These are phyloP conservation scores for Bombyx mandarina DNA, from an alignment of 1,140 invertebrate genomes.

Conservation along the genomic window DNA sequence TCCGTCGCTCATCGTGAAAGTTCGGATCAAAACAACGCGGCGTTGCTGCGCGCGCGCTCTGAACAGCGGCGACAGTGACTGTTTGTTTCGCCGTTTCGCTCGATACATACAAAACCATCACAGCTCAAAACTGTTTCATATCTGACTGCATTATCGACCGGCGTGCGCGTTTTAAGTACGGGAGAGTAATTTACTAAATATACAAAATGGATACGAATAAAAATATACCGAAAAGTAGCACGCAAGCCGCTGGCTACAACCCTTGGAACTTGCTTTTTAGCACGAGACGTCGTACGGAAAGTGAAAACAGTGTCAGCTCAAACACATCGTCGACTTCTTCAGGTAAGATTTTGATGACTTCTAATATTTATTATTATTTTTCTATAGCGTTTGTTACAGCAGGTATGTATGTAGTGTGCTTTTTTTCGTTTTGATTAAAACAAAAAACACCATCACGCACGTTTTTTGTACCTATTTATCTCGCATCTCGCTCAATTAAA, in stretches of 20 bases:
- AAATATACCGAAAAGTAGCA: conserved; percentile 25
- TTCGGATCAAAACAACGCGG: conserved; percentile 55
- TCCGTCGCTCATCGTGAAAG: conserved; percentile 35
- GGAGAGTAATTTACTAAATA: background rate
- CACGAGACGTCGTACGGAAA: conserved; percentile 45
- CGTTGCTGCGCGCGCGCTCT: conserved; percentile 13
- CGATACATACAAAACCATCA: too few species aligned
- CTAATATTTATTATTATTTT: background rate
- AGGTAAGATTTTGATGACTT: conserved; percentile 1
- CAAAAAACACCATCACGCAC: too few species aligned
- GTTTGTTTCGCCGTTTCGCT: conserved; percentile 17
- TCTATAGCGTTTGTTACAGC: too few species aligned
- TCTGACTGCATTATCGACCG: conserved; percentile 40
- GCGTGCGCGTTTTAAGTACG: conserved; percentile 18
- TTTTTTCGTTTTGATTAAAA: too few species aligned
- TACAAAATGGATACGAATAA: conserved; percentile 45
- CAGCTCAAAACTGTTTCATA: conserved; percentile 18
- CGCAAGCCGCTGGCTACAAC: conserved; percentile 36
- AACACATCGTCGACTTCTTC: conserved; percentile 28
- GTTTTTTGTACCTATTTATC: too few species aligned
- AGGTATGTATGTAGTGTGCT: too few species aligned
- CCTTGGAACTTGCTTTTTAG: conserved; percentile 59
- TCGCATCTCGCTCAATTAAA: too few species aligned
- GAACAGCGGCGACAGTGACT: conserved; percentile 17
- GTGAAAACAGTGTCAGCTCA: conserved; percentile 51